phyloP scores from a whole-genome alignment of 2,888 invertebrate species.

The Oasisia sp. region DNA sequence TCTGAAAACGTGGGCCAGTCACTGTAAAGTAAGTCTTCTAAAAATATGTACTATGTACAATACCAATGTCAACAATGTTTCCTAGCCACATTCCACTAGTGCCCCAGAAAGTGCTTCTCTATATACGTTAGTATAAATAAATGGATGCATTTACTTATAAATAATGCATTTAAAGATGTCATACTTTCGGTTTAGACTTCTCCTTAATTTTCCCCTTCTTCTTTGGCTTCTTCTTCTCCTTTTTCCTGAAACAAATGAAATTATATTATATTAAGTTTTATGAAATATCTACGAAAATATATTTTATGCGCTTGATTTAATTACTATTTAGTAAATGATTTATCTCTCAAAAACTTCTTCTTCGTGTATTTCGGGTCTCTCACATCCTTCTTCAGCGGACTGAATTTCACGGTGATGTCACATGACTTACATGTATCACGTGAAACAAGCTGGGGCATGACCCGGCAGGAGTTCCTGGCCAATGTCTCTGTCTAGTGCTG shows the following conservation, averaged over 20 bases:
- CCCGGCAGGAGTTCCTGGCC: no score
- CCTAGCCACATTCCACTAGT: neutral
- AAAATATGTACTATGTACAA: neutral
- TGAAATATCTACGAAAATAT: neutral
- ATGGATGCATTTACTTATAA: neutral
- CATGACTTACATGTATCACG: no score
- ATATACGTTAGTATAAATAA: neutral
- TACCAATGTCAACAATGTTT: neutral
- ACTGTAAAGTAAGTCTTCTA: neutral
- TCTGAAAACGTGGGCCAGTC: neutral
- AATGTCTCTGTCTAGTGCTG: no score
- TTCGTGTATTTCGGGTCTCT: no score
- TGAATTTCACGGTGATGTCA: no score
- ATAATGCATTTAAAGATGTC: neutral
- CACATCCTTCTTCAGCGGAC: no score
- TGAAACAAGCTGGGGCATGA: no score
- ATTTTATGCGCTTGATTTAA: neutral
- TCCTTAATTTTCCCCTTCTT: conserved; percentile 20
- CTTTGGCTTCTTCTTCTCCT: conserved; percentile 26
- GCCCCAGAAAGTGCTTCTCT: neutral
- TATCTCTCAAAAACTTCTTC: no score
- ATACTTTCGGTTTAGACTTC: neutral
- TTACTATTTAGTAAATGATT: neutral
- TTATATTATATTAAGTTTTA: neutral
- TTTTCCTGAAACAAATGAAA: conserved; percentile 14